Conservation (phyloP, 1,140 invertebrate species). For the Orchestia grillus region DNA sequence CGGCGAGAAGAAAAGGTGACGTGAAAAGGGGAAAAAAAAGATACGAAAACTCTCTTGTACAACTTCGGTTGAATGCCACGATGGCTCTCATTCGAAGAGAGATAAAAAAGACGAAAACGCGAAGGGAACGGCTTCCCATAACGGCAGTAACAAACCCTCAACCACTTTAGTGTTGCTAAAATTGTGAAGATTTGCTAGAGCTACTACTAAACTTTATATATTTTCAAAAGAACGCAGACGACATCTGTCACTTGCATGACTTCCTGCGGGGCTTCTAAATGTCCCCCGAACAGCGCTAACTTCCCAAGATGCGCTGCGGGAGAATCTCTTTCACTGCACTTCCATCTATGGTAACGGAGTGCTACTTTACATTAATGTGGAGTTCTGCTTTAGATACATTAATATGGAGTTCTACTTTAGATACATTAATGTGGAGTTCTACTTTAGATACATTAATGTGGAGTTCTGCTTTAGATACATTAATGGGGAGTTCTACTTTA, state of each 20-base stretch:
- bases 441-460: too few relatives aligned
- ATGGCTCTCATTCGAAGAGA: not conserved
- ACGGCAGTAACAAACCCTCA: not conserved
- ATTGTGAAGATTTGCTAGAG: not conserved
- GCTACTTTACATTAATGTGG: too few relatives aligned
- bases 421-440: too few relatives aligned
- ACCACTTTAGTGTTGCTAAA: not conserved
- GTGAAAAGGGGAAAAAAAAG: not conserved
- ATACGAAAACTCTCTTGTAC: not conserved
- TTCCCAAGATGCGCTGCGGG: not conserved
- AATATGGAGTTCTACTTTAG: too few relatives aligned
- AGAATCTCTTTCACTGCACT: not conserved
- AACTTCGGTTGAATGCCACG: not conserved
- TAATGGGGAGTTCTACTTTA: too few relatives aligned
- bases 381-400: too few relatives aligned
- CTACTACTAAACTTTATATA: not conserved
- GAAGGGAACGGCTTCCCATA: not conserved
- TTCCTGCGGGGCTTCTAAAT: not conserved
- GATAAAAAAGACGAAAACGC: not conserved
- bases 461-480: too few relatives aligned
- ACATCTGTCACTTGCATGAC: too few relatives aligned
- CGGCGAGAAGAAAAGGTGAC: not conserved
- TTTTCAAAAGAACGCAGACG: not conserved
- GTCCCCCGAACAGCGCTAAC: not conserved
- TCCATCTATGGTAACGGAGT: too few relatives aligned